These are phyloP conservation scores for Alosa sapidissima DNA, from an alignment of 2,797 vertebrate genomes.

Conservation along the genomic window DNA sequence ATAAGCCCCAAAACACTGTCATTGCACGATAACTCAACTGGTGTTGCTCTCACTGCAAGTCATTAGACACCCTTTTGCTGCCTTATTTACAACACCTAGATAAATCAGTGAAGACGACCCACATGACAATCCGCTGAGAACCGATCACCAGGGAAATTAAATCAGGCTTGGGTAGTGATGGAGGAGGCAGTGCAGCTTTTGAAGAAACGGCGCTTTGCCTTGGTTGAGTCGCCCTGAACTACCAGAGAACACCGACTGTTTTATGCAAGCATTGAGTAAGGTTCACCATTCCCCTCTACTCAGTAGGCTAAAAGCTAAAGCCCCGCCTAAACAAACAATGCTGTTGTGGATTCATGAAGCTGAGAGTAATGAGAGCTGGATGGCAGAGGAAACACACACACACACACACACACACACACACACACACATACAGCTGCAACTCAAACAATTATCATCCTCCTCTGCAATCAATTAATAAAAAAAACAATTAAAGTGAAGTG, in stretches of 20 bases:
- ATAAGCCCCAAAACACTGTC: not conserved
- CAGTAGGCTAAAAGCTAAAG: not conserved
- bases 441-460: not conserved
- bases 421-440: not conserved
- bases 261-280: constrained; percentile 2
- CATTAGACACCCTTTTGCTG: not conserved
- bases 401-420: not conserved
- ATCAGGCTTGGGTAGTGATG: not conserved
- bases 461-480: not conserved
- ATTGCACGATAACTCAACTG: not conserved
- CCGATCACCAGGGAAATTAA: constrained; percentile 8
- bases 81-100: not conserved
- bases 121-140: not conserved
- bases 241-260: not conserved
- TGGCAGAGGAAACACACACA: not conserved
- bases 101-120: not conserved
- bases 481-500: not conserved
- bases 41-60: not conserved
- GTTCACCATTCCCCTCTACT: not conserved
- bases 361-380: not conserved
- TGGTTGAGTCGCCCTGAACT: not conserved
- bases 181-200: not conserved
- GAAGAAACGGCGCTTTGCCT: not conserved
- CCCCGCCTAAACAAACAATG: not conserved
- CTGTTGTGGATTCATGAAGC: not conserved